These are phyloP conservation scores for Casuarius casuarius DNA, from an alignment of 2,113 vertebrate genomes.

Conservation along the genomic window DNA sequence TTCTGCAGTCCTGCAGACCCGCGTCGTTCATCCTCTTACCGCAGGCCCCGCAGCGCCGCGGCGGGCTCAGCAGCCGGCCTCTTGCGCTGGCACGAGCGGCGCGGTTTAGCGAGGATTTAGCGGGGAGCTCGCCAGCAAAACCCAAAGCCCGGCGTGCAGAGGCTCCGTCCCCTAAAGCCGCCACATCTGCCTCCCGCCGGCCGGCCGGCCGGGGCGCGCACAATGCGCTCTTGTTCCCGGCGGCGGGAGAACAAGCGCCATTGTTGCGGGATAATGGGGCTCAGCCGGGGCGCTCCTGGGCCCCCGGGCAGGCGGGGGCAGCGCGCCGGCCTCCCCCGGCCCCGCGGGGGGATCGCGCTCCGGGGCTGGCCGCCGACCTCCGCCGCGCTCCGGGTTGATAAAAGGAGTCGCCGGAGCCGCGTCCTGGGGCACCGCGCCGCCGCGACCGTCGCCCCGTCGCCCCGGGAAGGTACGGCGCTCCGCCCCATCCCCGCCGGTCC, in stretches of 20 bases:
- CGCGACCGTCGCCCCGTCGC: not conserved
- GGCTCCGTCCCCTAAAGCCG: not conserved
- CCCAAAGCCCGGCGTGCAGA: not conserved
- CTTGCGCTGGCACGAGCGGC: accelerated
- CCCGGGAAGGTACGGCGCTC: not conserved
- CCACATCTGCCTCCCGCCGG: not conserved
- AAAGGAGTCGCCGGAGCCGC: too few species aligned
- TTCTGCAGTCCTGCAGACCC: accelerated
- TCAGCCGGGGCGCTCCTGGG: not conserved
- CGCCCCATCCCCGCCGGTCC: not conserved
- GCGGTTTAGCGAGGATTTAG: not conserved
- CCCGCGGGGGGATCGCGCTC: not conserved
- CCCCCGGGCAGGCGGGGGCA: not conserved
- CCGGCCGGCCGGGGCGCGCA: not conserved
- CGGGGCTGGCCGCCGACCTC: too few species aligned
- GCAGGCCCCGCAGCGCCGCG: too few species aligned
- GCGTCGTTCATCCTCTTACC: not conserved
- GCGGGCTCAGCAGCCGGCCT: not conserved
- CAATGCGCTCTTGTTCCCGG: slow-evolving; percentile 43
- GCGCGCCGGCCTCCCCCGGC: not conserved
- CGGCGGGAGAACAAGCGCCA: not conserved
- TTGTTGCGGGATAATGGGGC: slow-evolving; percentile 10
- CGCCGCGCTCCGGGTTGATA: too few species aligned
- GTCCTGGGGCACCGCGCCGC: too few species aligned
- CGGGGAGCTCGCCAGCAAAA: not conserved